Evolutionary conservation across 2,797 vertebrate species (phyloP).

Genomic region (Sciurus carolinensis): DNA sequence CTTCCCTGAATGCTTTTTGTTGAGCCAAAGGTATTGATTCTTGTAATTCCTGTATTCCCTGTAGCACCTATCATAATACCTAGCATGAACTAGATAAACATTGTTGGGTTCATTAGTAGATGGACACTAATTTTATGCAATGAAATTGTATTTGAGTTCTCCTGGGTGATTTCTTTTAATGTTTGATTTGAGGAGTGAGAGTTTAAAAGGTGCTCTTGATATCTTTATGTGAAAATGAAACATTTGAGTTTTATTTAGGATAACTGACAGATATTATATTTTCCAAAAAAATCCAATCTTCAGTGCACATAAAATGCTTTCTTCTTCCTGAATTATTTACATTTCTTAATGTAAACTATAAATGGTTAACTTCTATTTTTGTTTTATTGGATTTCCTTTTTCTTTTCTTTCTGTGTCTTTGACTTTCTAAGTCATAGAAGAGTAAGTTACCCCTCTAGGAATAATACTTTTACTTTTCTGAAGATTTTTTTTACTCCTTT

Average conservation of each 20-base stretch:
- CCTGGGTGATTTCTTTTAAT: background rate
- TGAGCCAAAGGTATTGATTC: background rate
- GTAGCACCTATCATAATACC: background rate
- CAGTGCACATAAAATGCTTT: background rate
- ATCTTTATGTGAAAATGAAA: background rate
- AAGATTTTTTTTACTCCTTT: background rate
- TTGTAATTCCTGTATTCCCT: background rate
- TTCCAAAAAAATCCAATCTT: constrained; percentile 13
- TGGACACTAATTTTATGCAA: background rate
- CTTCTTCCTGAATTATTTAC: background rate
- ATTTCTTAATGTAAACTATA: background rate
- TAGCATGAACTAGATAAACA: background rate
- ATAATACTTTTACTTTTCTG: constrained; percentile 1
- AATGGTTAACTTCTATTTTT: background rate
- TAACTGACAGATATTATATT: background rate
- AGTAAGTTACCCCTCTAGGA: constrained; percentile 42
- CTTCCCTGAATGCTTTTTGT: background rate
- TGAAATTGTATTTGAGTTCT: background rate
- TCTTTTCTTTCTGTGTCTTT: constrained; percentile 23
- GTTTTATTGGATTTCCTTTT: constrained; percentile 12
- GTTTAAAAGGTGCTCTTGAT: background rate
- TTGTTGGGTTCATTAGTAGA: background rate
- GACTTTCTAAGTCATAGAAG: constrained; percentile 60
- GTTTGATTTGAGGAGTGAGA: background rate
- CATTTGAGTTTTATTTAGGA: background rate